A percentile compares a stretch with the other conserved stretches of the same genome.
phyloP scores from a whole-genome alignment of 2,113 vertebrate species.

The Corydoras sp. region DNA sequence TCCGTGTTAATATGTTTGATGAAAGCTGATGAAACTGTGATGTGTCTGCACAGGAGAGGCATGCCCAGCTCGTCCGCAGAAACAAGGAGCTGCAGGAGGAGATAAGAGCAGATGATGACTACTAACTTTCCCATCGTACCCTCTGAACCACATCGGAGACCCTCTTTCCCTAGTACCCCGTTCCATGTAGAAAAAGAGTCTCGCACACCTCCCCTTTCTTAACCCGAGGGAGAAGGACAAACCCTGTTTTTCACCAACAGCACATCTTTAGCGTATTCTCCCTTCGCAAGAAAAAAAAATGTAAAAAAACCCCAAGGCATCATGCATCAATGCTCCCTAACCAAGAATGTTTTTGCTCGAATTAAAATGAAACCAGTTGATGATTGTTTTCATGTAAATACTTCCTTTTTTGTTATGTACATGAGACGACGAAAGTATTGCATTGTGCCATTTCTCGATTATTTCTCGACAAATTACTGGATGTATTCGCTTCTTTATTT shows the following conservation, averaged over 20 bases:
- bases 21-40: not conserved
- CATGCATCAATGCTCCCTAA: slow-evolving; percentile 50
- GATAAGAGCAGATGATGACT: slow-evolving; percentile 59
- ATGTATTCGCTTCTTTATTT: slow-evolving; percentile 53
- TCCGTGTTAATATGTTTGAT: too few relatives aligned
- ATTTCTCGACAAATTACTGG: slow-evolving; percentile 59
- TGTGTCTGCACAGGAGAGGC: slow-evolving; percentile 76
- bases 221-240: slow-evolving; percentile 43
- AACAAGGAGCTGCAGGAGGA: slow-evolving; percentile 94
- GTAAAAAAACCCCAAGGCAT: slow-evolving; percentile 27
- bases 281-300: slow-evolving; percentile 24
- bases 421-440: slow-evolving; percentile 68
- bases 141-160: slow-evolving; percentile 24
- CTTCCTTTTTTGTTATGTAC: slow-evolving; percentile 73
- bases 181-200: slow-evolving; percentile 34
- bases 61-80: slow-evolving; percentile 86
- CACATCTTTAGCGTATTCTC: slow-evolving; percentile 10
- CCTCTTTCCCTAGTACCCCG: slow-evolving; percentile 46
- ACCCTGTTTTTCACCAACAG: slow-evolving; percentile 22
- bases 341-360: slow-evolving; percentile 64
- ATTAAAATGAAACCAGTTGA: slow-evolving; percentile 54
- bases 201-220: slow-evolving; percentile 30
- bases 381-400: slow-evolving; percentile 68
- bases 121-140: not conserved
- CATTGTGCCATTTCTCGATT: slow-evolving; percentile 71